Conservation (phyloP, 1,140 invertebrate species). For the Heliothis virescens region DNA sequence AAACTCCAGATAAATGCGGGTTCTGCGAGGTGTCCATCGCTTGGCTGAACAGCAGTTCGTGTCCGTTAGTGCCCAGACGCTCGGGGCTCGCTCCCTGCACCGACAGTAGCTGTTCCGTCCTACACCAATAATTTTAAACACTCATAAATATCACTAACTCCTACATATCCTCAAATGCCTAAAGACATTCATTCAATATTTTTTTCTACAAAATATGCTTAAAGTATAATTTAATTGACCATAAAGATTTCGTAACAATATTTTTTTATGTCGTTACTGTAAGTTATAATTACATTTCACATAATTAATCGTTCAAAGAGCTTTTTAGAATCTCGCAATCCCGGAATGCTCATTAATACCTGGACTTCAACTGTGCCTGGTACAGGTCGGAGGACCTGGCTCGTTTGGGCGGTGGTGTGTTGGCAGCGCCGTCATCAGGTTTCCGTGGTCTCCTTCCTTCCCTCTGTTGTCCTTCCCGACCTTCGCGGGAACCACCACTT, state of each 20-base stretch:
- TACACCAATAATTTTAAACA: slow-evolving; percentile 64
- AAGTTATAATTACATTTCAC: too few relatives aligned
- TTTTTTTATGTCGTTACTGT: too few relatives aligned
- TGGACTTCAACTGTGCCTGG: slow-evolving; percentile 86
- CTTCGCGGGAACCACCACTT: slow-evolving; percentile 74
- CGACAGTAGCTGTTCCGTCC: slow-evolving; percentile 79
- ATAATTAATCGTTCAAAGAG: not conserved
- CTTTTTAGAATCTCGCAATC: slow-evolving; percentile 6
- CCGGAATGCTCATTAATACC: slow-evolving; percentile 64
- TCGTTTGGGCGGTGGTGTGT: slow-evolving; percentile 88
- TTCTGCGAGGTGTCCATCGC: slow-evolving; percentile 89
- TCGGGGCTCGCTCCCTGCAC: slow-evolving; percentile 80
- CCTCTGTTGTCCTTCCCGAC: slow-evolving; percentile 67
- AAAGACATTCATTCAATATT: not conserved
- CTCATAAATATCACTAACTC: slow-evolving; percentile 49
- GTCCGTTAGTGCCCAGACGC: slow-evolving; percentile 79
- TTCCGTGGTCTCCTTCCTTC: slow-evolving; percentile 70
- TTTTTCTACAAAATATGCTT: too few relatives aligned
- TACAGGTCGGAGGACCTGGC: slow-evolving; percentile 88
- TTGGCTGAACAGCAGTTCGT: slow-evolving; percentile 90
- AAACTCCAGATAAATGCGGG: slow-evolving; percentile 71
- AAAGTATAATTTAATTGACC: too few relatives aligned
- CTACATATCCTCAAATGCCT: not conserved
- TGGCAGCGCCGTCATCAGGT: slow-evolving; percentile 79
- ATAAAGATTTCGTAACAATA: too few relatives aligned